Evolutionary conservation across 2,797 vertebrate genomes (phyloP).

Genomic region (Tauraco hartlaubi): DNA sequence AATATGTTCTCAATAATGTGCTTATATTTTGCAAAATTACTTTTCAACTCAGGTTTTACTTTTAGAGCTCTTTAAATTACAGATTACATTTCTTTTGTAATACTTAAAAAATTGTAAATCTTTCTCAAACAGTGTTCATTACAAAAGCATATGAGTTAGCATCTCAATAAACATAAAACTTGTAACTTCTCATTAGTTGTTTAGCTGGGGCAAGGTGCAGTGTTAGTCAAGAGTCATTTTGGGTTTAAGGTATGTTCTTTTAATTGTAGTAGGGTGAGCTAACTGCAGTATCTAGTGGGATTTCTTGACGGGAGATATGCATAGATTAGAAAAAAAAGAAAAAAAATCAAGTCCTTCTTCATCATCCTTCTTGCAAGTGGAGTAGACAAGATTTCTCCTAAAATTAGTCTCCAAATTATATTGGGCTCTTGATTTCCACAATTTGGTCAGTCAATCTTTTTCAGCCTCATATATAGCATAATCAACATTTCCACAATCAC

Average conservation of each 20-base stretch:
- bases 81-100: neutral
- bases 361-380: neutral
- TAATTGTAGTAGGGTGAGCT: neutral
- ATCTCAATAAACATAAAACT: neutral
- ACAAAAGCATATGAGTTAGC: neutral
- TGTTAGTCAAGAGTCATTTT: neutral
- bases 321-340: neutral
- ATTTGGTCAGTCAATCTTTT: neutral
- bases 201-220: neutral
- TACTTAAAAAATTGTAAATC: neutral
- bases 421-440: accelerated
- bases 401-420: neutral
- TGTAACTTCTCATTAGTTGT: neutral
- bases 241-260: neutral
- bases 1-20: neutral
- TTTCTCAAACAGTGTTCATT: neutral
- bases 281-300: neutral
- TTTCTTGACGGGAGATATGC: neutral
- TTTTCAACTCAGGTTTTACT: neutral
- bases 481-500: neutral
- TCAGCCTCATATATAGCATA: neutral
- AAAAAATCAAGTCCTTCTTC: neutral
- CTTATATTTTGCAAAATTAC: neutral
- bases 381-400: neutral
- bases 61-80: neutral